Percentiles rank a stretch among this genome's conserved stretches.
phyloP scores from a whole-genome alignment of 2,797 vertebrate genomes.

The Argya squamiceps region DNA sequence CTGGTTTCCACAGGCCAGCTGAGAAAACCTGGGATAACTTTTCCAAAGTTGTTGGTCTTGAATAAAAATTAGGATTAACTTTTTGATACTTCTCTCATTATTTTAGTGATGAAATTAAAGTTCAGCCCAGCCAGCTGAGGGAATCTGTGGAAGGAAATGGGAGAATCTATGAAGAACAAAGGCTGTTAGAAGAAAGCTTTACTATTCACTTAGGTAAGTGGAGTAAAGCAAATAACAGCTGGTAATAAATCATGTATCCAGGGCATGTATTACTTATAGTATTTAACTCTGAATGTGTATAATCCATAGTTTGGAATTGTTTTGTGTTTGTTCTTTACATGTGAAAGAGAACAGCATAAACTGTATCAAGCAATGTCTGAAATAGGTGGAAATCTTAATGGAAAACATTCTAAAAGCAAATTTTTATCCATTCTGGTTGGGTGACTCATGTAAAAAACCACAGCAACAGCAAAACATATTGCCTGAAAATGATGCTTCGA shows the following conservation, averaged over 20 bases:
- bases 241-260: neutral
- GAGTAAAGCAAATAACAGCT: neutral
- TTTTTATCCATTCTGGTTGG: neutral
- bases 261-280: neutral
- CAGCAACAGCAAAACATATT: neutral
- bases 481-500: neutral
- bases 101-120: conserved; percentile 94
- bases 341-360: neutral
- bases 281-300: neutral
- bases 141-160: conserved; percentile 82
- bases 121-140: conserved; percentile 88
- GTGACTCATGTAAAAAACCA: neutral
- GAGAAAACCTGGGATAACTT: neutral
- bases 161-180: conserved; percentile 91
- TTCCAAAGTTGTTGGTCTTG: neutral
- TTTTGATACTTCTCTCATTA: neutral
- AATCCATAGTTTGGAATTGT: neutral
- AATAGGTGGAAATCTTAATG: neutral
- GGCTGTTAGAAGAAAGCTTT: conserved; percentile 95
- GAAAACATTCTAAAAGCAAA: neutral
- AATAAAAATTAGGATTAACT: neutral
- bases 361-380: neutral
- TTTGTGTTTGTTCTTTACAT: neutral
- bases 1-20: neutral
- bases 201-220: conserved; percentile 93